Percentiles rank a stretch among this genome's conserved stretches.
These are phyloP conservation scores for Caenorhabditis virilis DNA, from an alignment of 2,888 invertebrate genomes.

Conservation along the genomic window DNA sequence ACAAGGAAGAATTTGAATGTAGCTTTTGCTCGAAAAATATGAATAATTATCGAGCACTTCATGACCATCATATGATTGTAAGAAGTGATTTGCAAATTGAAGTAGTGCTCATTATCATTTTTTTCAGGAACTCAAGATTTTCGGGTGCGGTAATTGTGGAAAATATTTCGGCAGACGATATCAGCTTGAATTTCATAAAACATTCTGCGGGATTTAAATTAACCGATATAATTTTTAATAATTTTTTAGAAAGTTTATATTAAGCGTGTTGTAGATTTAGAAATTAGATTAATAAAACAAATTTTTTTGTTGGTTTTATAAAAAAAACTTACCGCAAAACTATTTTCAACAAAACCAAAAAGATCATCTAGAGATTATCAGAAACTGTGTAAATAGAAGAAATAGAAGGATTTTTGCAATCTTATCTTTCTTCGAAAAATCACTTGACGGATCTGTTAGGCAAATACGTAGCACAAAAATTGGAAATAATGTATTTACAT, in stretches of 20 bases:
- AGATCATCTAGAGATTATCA: too few relatives aligned
- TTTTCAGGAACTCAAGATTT: constrained; percentile 13
- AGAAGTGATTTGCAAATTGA: background rate
- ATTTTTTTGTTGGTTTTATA: background rate
- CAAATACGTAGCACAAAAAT: too few relatives aligned
- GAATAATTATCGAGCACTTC: constrained; percentile 4
- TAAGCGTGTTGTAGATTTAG: background rate
- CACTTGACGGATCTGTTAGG: too few relatives aligned
- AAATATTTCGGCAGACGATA: constrained; percentile 4
- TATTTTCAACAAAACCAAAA: too few relatives aligned
- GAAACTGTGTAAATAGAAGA: too few relatives aligned
- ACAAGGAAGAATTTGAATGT: constrained; percentile 1
- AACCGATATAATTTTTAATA: background rate
- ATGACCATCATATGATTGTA: constrained; percentile 8
- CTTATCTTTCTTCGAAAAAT: too few relatives aligned
- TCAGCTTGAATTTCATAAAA: constrained; percentile 6
- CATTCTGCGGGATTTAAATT: too few relatives aligned
- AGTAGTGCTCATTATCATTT: background rate
- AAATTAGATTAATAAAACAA: background rate
- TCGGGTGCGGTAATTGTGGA: constrained; percentile 1
- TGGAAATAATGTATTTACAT: too few relatives aligned
- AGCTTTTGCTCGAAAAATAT: constrained; percentile 4
- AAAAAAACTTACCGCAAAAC: too few relatives aligned
- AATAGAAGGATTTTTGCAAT: too few relatives aligned
- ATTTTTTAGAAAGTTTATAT: background rate